Evolutionary conservation across 2,113 vertebrate genomes (phyloP).

Genomic region (Tretioscincus oriximinensis): DNA sequence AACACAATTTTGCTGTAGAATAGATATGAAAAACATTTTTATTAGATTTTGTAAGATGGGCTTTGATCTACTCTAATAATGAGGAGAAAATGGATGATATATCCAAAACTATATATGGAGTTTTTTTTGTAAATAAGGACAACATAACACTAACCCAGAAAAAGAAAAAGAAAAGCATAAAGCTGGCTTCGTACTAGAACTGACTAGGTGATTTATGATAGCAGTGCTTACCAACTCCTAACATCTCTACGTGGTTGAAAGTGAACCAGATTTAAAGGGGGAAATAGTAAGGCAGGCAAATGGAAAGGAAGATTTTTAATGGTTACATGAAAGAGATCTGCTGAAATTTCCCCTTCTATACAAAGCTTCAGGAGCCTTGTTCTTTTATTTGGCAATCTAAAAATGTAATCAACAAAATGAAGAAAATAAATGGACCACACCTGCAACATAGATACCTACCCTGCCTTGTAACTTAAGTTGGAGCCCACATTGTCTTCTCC

Average conservation of each 20-base stretch:
- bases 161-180: too few relatives aligned
- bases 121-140: not conserved
- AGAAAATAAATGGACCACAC: not conserved
- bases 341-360: too few relatives aligned
- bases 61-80: not conserved
- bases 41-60: not conserved
- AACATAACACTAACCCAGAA: not conserved
- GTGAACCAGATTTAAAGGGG: not conserved
- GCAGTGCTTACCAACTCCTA: not conserved
- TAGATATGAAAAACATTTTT: not conserved
- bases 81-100: not conserved
- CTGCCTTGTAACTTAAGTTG: too few relatives aligned
- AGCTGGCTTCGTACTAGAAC: too few relatives aligned
- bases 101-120: not conserved
- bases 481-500: too few relatives aligned
- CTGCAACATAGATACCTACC: too few relatives aligned
- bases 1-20: not conserved
- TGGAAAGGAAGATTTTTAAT: too few relatives aligned
- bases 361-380: too few relatives aligned
- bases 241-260: not conserved
- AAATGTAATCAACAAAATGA: not conserved
- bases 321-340: too few relatives aligned
- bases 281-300: too few relatives aligned
- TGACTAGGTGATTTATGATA: not conserved
- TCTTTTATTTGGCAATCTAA: too few relatives aligned